Percentiles rank a stretch among this genome's conserved stretches.
These are phyloP conservation scores for Monochamus alternatus DNA, from an alignment of 2,888 invertebrate genomes.

Conservation along the genomic window DNA sequence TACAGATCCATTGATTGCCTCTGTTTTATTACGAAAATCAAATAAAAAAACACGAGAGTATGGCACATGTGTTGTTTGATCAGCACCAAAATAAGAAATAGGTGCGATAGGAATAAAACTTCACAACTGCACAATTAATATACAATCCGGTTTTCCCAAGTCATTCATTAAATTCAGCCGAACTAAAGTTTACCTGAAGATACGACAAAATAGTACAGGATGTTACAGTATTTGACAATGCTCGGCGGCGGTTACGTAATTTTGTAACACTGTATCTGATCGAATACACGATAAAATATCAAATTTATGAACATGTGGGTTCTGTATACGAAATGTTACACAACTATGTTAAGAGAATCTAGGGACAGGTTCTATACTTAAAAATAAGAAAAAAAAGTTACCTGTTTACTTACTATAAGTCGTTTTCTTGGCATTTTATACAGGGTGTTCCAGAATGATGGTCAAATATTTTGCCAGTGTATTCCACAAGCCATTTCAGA, in stretches of 20 bases:
- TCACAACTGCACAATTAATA: constrained; percentile 25
- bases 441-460: too few species aligned
- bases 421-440: too few species aligned
- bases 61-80: constrained; percentile 11
- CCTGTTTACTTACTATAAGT: too few species aligned
- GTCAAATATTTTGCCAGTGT: too few species aligned
- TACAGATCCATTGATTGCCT: too few species aligned
- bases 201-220: neutral
- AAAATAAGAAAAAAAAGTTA: too few species aligned
- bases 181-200: constrained; percentile 13
- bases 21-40: too few species aligned
- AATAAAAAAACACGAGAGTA: neutral
- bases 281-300: neutral
- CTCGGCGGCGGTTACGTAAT: too few species aligned
- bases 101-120: neutral
- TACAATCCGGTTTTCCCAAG: constrained; percentile 35
- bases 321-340: neutral
- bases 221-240: neutral
- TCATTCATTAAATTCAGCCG: constrained; percentile 1
- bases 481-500: too few species aligned
- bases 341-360: too few species aligned
- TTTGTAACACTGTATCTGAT: neutral
- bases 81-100: constrained; percentile 7
- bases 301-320: neutral
- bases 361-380: too few species aligned